Base-by-base conservation (phyloP, 2,888 invertebrate species). In the Beris chalybata region DNA sequence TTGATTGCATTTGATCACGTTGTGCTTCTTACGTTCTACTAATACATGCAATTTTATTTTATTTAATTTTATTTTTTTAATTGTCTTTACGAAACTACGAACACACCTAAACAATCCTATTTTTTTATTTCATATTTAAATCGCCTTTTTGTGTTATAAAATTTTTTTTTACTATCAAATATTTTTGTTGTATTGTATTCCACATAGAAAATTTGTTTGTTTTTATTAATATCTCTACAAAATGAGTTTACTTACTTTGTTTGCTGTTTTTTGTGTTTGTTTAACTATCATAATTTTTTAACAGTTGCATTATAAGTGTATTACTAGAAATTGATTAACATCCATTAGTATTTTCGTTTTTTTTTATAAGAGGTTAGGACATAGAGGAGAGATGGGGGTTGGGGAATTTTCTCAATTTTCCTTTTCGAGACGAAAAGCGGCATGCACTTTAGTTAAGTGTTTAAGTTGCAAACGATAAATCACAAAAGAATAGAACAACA, bases 1-100 rank as follows among this genome's bases (percentile, higher is more conserved):
- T 52, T 63, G 63, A 63, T 63, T 63, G 63, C 48, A 50, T 63
- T 63, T 22, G 63, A 63, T 63, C 63, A 63, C 63, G 63, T 63
- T 52, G 63, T 63, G 63, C 63, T 63, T 63, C 52, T 32, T 63
- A 63, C n/a, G 43, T n/a, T 22, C 63, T 63, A 50, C 63, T 50
- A 63, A 50, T 63, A 63, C 63, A 63, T 63, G 50, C 52, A 61
- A 45, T 45, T 61, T 45, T 61, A 44, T 29, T 61, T 61, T 30
- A 47, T 29, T 48, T 61, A 22, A 47, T 22, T 31, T 48, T 61
- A 48, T 57, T 13, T 38, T 57, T 32, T 4, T 9, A 47, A 48
- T 58, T 22, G 22, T 22, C 22, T 22, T 22, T 58, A 58, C 45
- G 43, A 57, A 31, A 57, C 57, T 57, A 32, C 31, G 43, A 32